These are phyloP conservation scores for Dinomys branickii DNA, from an alignment of 2,113 vertebrate species.

Conservation along the genomic window DNA sequence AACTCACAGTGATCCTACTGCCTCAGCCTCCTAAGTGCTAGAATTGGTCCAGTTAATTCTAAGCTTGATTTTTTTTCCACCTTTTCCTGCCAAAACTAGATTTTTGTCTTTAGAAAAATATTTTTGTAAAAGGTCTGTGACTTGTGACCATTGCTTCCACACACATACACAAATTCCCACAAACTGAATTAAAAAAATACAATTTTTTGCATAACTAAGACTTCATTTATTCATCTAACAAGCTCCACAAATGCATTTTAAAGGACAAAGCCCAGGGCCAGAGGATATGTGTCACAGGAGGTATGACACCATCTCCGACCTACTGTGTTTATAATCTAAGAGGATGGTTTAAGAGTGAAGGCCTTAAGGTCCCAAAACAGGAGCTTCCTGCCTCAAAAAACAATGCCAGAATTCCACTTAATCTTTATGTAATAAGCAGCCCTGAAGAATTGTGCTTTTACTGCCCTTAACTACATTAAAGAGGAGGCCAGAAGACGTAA, in stretches of 20 bases:
- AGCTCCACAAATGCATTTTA: not conserved
- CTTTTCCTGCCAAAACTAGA: not conserved
- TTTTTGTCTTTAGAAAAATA: not conserved
- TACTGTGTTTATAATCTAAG: not conserved
- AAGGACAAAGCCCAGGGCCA: not conserved
- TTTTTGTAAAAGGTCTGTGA: not conserved
- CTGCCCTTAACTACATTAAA: not conserved
- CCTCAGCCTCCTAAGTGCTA: not conserved
- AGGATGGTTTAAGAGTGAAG: not conserved
- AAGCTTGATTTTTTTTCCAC: not conserved
- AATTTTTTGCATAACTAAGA: slow-evolving; percentile 33
- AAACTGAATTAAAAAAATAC: not conserved
- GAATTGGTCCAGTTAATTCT: slow-evolving; percentile 7
- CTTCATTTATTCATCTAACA: slow-evolving; percentile 29
- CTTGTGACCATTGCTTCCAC: not conserved
- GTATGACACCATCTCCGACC: not conserved
- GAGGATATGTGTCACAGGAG: not conserved
- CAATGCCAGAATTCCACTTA: not conserved
- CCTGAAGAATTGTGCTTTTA: not conserved
- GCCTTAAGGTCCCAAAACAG: not conserved
- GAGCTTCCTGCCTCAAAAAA: not conserved
- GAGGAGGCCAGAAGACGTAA: not conserved
- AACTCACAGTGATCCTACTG: not conserved
- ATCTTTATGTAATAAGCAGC: slow-evolving; percentile 1
- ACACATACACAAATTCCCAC: not conserved